Base-by-base conservation (phyloP, 2,797 vertebrate genomes). In the Taeniopygia guttata region DNA sequence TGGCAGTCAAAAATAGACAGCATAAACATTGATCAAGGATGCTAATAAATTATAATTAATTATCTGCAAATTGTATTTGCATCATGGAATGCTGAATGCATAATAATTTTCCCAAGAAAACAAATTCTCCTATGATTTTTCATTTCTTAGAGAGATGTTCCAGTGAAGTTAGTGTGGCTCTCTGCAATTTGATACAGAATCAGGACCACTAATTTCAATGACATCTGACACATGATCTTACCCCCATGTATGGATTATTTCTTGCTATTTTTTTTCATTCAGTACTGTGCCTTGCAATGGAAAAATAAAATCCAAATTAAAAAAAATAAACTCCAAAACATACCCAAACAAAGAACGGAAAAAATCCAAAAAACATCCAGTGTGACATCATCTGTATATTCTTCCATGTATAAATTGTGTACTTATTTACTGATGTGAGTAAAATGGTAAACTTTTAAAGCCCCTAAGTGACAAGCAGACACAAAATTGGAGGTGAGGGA, bases 341-440 rank as follows among this genome's bases (percentile, higher is more conserved):
- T 5, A 11, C 11, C 3, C 7, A 27, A 80, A 48, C 1, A 48
- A 46, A 8, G 7, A 48, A 21, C 5, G 54, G 3, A 40, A 25
- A 38, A 67, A 16, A 13, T 0, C 0, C 3, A 3, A 17, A 54
- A 86, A 54, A 9, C 0, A 20, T 26, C 9, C 23, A 16, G 1
- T 62, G 8, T 79, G 27, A 55, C 3, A 56, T 48, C 36, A 66
- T 9, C 15, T 58, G 4, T 68, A 45, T 51, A 9, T 85, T 84
- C 17, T 83, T 69, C 14, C 11, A 29, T 49, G 5, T 40, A 40
- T 43, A 59, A 43, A 63, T 62, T 54, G 25, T 23, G 9, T 38
- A 48, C 9, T 74, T 67, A 36, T 3, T 30, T 70, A n/a, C 10
- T 81, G 4, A 29, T 38, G 7, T 60, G 20, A 69, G 9, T 64